Evolutionary conservation across 2,888 invertebrate genomes (phyloP).

Genomic region (Cosmorhoe ocellata): DNA sequence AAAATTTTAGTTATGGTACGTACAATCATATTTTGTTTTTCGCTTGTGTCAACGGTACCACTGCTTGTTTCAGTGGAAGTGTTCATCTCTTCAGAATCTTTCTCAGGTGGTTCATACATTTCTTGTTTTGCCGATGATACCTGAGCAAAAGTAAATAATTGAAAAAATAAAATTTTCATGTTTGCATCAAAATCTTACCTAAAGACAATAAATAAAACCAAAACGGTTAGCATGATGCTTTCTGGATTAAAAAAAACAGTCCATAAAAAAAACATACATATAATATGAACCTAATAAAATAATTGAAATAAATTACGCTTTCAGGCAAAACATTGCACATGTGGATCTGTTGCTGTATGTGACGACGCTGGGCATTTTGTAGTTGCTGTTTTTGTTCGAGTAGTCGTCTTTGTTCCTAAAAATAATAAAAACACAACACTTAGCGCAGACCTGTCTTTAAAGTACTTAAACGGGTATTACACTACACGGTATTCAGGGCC

Average conservation of each 20-base stretch:
- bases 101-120: constrained; percentile 61
- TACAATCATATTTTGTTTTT: constrained; percentile 39
- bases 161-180: background rate
- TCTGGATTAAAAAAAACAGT: no score
- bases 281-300: no score
- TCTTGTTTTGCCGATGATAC: constrained; percentile 33
- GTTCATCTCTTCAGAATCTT: constrained; percentile 61
- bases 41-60: constrained; percentile 51
- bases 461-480: no score
- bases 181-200: no score
- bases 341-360: constrained; percentile 56
- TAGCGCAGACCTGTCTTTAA: no score
- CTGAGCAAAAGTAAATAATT: constrained; percentile 31
- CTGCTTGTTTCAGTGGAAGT: constrained; percentile 61
- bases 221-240: no score
- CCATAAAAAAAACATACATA: no score
- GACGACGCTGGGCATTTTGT: constrained; percentile 41
- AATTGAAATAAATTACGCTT: constrained; percentile 40
- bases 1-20: constrained; percentile 1
- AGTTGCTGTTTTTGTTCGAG: constrained; percentile 49
- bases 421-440: background rate
- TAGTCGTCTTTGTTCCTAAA: constrained; percentile 56
- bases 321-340: constrained; percentile 53
- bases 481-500: no score
- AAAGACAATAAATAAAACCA: no score